Conservation (phyloP, 2,888 invertebrate genomes). For the Limenitis camilla region DNA sequence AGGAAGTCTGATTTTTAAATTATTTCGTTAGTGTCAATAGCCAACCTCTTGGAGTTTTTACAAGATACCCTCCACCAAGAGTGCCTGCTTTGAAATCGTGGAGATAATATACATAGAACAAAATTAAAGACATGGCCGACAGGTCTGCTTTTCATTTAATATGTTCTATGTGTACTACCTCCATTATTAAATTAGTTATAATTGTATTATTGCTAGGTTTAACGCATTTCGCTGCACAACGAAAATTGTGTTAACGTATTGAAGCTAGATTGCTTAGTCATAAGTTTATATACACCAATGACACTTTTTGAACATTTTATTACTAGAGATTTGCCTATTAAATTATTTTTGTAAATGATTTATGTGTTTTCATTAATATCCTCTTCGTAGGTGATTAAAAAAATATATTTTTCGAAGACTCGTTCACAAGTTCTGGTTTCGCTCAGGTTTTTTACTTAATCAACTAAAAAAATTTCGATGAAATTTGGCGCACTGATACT, state of each 20-base stretch:
- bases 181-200: too few species aligned
- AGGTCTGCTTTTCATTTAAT: too few species aligned
- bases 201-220: constrained; percentile 26
- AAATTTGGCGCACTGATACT: too few species aligned
- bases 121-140: too few species aligned
- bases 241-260: constrained; percentile 48
- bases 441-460: too few species aligned
- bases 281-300: constrained; percentile 70
- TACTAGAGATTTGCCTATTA: constrained; percentile 70
- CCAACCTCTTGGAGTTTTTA: constrained; percentile 11
- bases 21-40: neutral
- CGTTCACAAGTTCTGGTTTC: too few species aligned
- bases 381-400: too few species aligned
- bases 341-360: constrained; percentile 71
- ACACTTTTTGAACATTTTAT: constrained; percentile 72
- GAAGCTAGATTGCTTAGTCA: constrained; percentile 49
- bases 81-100: constrained; percentile 51
- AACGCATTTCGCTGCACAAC: constrained; percentile 42
- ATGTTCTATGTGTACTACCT: too few species aligned
- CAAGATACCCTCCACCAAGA: constrained; percentile 37
- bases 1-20: constrained; percentile 1
- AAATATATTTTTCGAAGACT: too few species aligned
- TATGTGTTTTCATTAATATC: constrained; percentile 26
- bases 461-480: too few species aligned
- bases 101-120: too few species aligned